Conservation (phyloP, 2,888 invertebrate genomes). For the Stomorhina lunata region DNA sequence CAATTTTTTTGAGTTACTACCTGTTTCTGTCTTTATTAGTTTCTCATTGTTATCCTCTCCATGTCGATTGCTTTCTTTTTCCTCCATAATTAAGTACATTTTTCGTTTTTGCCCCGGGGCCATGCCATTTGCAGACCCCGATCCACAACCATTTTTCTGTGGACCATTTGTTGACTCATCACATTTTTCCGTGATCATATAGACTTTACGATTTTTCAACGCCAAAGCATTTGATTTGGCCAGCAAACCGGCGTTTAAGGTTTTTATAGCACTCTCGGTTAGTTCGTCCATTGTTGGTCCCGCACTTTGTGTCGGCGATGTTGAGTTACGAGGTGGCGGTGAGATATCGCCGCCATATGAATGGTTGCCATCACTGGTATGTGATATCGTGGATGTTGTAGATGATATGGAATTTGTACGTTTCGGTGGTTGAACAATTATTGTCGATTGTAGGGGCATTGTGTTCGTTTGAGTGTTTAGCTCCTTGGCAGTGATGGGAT, state of each 20-base stretch:
- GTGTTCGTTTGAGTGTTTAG: background rate
- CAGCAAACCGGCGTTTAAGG: conserved; percentile 58
- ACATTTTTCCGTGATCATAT: conserved; percentile 76
- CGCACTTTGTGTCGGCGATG: conserved; percentile 9
- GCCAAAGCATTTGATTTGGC: conserved; percentile 62
- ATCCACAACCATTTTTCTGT: conserved; percentile 46
- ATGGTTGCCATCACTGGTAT: conserved; percentile 64
- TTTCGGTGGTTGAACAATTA: conserved; percentile 68
- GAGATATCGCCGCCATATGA: conserved; percentile 65
- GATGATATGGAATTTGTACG: conserved; percentile 70
- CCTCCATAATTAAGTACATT: conserved; percentile 76
- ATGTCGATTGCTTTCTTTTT: conserved; percentile 67
- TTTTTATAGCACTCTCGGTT: conserved; percentile 61
- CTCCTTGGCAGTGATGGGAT: conserved; percentile 51
- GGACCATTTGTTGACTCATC: conserved; percentile 58
- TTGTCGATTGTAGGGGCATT: conserved; percentile 61
- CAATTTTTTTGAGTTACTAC: conserved; percentile 71
- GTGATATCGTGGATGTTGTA: conserved; percentile 67
- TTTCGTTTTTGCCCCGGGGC: conserved; percentile 71
- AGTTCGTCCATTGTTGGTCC: conserved; percentile 57
- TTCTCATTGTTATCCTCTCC: conserved; percentile 33
- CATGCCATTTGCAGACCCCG: conserved; percentile 48
- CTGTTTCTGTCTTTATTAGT: conserved; percentile 61
- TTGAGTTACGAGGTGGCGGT: conserved; percentile 61
- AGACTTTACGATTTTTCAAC: conserved; percentile 74